Base-by-base conservation (phyloP, 2,888 invertebrate species). In the Craniophora ligustri region DNA sequence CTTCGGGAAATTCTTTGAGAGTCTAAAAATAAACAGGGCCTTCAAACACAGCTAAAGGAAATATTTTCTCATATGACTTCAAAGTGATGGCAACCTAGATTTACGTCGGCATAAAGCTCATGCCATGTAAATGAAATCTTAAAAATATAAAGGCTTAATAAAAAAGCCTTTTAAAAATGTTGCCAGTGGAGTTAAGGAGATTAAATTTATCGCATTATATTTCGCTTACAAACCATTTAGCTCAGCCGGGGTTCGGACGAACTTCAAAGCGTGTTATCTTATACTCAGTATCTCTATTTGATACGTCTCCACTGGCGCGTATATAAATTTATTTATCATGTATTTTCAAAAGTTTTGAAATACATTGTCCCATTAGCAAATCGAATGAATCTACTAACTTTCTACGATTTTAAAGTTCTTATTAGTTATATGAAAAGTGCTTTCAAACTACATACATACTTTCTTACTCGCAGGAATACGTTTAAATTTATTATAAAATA, bases 1-100 rank as follows among this genome's bases (percentile, higher is more conserved):
- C 99, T 86, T 99, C 98, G 0, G 99, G 99, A 92, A 99, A 99
- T 92, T 99, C 98, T 91, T 97, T 97, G 68, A 98, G 92, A 40
- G 98, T 98, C 98, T 98, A 93, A 62, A 92, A 91, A 76, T 68
- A 81, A 66, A 65, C 55, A 66, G 69, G 49, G 19, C 34, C 44
- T 38, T 56, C 40, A 23, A 69, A n/a, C 41, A 26, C 48, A 30
- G 16, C 32, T 19, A 45, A 16, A n/a, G 14, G 34, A 60, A 55
- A 66, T 42, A 51, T 54, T 50, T 50, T 48, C 23, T 50, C 21
- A 48, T 44, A 51, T 40, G 35, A 49, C 23, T 65, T 74, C 38
- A 66, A 54, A 74, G 48, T 18, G 21, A 19, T 19, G 26, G 42
- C 18, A 30, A 32, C 16, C 13, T 48, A 35, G 32, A 51, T 65